Percentiles rank a stretch among this genome's conserved stretches.
Conservation (phyloP, 2,797 vertebrate genomes). For the Poeciliopsis infans region DNA sequence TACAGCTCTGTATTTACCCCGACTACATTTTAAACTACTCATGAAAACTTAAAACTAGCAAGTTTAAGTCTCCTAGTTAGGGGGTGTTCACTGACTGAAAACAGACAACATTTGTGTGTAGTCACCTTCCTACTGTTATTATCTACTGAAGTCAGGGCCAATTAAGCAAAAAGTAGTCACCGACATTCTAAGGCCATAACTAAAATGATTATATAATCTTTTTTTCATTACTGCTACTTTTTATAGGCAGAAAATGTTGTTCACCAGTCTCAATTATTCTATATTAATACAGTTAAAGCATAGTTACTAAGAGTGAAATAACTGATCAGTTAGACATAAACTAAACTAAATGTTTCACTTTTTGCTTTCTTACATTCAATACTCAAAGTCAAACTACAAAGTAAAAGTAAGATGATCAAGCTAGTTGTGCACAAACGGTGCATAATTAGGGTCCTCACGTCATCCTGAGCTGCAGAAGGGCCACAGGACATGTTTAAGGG, state of each 20-base stretch:
- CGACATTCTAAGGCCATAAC: too few species aligned
- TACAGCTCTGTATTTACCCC: not conserved
- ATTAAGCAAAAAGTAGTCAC: not conserved
- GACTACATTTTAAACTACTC: not conserved
- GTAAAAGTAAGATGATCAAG: slow-evolving; percentile 11
- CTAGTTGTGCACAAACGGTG: slow-evolving; percentile 18
- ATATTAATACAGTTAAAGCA: not conserved
- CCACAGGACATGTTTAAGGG: slow-evolving; percentile 45
- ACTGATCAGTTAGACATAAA: not conserved
- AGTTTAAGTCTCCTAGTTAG: not conserved
- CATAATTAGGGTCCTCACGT: slow-evolving; percentile 62
- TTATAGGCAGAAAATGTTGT: not conserved
- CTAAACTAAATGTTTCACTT: not conserved
- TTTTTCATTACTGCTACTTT: not conserved
- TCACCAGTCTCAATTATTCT: not conserved
- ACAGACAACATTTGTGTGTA: not conserved
- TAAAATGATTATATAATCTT: not conserved
- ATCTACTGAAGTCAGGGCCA: too few species aligned
- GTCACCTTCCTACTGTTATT: too few species aligned
- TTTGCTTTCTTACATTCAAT: slow-evolving; percentile 2
- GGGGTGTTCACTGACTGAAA: not conserved
- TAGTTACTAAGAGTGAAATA: not conserved
- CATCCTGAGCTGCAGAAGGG: slow-evolving; percentile 52
- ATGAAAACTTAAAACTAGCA: not conserved
- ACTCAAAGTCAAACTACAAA: slow-evolving; percentile 3